phyloP scores from a whole-genome alignment of 2,113 vertebrate genomes.

The Anoplopoma fimbria region DNA sequence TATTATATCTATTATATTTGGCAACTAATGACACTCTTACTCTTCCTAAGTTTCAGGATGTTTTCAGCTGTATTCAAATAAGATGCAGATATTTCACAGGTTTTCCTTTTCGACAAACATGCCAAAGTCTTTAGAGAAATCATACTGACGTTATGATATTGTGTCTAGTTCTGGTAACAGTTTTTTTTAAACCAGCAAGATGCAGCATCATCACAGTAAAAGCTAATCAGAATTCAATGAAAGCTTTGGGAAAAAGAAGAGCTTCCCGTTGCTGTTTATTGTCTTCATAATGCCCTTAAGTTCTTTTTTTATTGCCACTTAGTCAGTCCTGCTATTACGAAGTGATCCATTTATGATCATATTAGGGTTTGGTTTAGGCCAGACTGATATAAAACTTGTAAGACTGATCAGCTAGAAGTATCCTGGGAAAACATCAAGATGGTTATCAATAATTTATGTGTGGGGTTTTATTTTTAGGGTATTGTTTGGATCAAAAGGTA shows the following conservation, averaged over 20 bases:
- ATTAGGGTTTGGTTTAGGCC: constrained; percentile 41
- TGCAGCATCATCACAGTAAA: neutral
- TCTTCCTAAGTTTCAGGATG: neutral
- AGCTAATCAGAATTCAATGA: constrained; percentile 24
- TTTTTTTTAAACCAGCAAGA: neutral
- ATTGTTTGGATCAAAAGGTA: neutral
- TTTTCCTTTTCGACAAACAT: neutral
- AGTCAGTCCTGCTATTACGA: constrained; percentile 21
- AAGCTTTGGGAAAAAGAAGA: constrained; percentile 39
- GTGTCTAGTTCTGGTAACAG: neutral
- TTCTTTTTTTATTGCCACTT: constrained; percentile 58
- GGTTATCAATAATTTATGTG: constrained; percentile 30
- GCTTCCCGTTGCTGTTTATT: constrained; percentile 43
- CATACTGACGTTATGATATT: neutral
- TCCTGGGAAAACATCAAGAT: constrained; percentile 31
- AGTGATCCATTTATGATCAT: constrained; percentile 49
- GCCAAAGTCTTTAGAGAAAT: neutral
- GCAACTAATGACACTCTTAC: neutral
- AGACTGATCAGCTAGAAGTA: constrained; percentile 21
- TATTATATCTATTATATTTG: too few relatives aligned
- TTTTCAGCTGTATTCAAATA: neutral
- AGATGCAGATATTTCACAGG: neutral
- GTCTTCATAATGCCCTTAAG: constrained; percentile 39
- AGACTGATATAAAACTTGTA: constrained; percentile 7
- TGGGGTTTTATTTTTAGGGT: neutral